Base-by-base conservation (phyloP, 2,113 vertebrate species). In the Microcebus griseorufus region DNA sequence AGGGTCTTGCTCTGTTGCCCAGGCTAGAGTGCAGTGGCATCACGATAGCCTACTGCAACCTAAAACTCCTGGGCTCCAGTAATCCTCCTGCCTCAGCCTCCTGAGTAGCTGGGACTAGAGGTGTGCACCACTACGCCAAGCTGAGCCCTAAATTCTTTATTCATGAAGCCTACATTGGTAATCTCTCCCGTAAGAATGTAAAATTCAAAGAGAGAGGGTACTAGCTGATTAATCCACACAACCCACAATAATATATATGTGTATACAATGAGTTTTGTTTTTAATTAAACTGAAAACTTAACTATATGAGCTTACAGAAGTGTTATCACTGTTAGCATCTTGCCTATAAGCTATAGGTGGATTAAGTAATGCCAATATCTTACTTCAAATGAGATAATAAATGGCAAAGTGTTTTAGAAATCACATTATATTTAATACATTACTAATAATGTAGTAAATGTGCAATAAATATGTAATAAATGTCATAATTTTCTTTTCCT, bases 301-400 rank as follows among this genome's bases (percentile, higher is more conserved):
- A 51, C 17, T 32, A 20, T 39, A n/a, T 72, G 45, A 80, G 51
- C 32, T 45, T 16, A 88, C 25, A 88, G 27, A 92, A n/a, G 48
- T 65, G 17, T 82, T 82, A 70, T 6, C 25, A 81, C 5, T 51
- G 8, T 85, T 65, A 86, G 5, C 25, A 83, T n/a, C 12, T 92
- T 60, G 45, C 27, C 51, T 18, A 91, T 5, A 48, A 93, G n/a
- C 29, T 73, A 60, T 6, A 93, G 29, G 29, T 45, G 11, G 58
- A 45, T 60, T 93, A 79, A 83, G 55, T 39, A 94, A 82, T 55
- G n/a, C 37, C n/a, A 84, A 5, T 96, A 87, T 88, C 75, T 83
- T 88, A 82, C 42, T 22, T 91, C 55, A 90, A 90, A 86, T 73
- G 62, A 95, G n/a, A 87, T 65, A 22, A 48, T 64, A 27, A 95